Evolutionary conservation across 2,888 invertebrate genomes (phyloP).

Genomic region (Dermolepida albohirtum): DNA sequence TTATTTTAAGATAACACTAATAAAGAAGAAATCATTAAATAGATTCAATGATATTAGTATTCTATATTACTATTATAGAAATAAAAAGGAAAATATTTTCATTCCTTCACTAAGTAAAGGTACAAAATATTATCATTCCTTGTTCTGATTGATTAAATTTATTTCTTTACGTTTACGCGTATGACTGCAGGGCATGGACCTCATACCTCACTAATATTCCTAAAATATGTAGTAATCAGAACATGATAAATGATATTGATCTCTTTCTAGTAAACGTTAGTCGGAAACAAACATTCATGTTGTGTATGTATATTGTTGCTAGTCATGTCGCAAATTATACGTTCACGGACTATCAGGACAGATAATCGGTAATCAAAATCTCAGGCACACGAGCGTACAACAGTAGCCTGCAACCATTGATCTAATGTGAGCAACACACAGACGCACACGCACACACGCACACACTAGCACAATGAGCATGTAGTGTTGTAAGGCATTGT

Average conservation of each 20-base stretch:
- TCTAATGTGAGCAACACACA: constrained; percentile 47
- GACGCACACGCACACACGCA: constrained; percentile 47
- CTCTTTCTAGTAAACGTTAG: background rate
- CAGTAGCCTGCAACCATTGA: constrained; percentile 52
- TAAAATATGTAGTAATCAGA: constrained; percentile 4
- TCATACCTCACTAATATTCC: too few relatives aligned
- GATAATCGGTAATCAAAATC: constrained; percentile 48
- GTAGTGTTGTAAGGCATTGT: constrained; percentile 58
- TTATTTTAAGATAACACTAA: too few relatives aligned
- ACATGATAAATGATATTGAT: constrained; percentile 20
- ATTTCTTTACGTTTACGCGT: too few relatives aligned
- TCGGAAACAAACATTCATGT: constrained; percentile 3
- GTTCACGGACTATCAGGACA: constrained; percentile 41
- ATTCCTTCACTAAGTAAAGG: too few relatives aligned
- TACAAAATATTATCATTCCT: too few relatives aligned
- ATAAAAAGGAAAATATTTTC: too few relatives aligned
- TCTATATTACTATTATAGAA: too few relatives aligned
- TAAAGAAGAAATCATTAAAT: too few relatives aligned
- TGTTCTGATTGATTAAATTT: too few relatives aligned
- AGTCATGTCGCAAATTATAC: constrained; percentile 45
- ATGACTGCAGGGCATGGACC: too few relatives aligned
- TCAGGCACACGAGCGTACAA: constrained; percentile 47
- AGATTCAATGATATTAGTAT: too few relatives aligned
- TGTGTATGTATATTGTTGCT: constrained; percentile 10
- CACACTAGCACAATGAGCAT: constrained; percentile 57